These are phyloP conservation scores for Brenthis hecate DNA, from an alignment of 2,888 invertebrate genomes.

Conservation along the genomic window DNA sequence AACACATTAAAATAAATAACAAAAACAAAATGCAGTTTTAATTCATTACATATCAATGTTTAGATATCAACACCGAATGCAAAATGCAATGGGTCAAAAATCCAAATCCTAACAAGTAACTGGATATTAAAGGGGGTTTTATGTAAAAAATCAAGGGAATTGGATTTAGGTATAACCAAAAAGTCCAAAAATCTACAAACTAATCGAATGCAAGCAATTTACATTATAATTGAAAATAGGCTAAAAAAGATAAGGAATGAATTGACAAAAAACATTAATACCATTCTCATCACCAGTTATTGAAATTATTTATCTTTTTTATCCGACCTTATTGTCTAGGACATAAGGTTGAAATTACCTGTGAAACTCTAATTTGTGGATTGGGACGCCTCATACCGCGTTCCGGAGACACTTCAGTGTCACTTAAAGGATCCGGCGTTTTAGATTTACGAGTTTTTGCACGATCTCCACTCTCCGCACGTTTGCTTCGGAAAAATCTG, in stretches of 20 bases:
- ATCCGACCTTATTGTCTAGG: no score
- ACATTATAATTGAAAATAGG: background rate
- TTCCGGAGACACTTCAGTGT: conserved; percentile 74
- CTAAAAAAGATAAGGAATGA: background rate
- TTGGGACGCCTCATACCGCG: conserved; percentile 62
- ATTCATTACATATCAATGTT: background rate
- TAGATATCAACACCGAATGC: background rate
- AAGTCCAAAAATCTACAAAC: background rate
- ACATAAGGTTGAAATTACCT: conserved; percentile 56
- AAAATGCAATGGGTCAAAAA: background rate
- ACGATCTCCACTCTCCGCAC: conserved; percentile 86
- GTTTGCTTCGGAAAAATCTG: conserved; percentile 93
- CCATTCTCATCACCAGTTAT: background rate
- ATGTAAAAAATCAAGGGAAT: conserved; percentile 3
- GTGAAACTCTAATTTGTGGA: conserved; percentile 79
- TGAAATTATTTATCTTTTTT: background rate
- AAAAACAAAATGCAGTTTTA: conserved; percentile 13
- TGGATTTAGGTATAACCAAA: background rate
- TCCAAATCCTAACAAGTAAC: background rate
- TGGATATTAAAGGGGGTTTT: background rate
- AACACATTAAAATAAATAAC: conserved; percentile 31
- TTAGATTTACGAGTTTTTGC: conserved; percentile 85
- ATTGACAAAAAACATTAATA: background rate
- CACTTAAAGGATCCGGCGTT: conserved; percentile 85
- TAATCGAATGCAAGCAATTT: background rate